Evolutionary conservation across 2,888 invertebrate genomes (phyloP).

Genomic region (Cantharis rustica): DNA sequence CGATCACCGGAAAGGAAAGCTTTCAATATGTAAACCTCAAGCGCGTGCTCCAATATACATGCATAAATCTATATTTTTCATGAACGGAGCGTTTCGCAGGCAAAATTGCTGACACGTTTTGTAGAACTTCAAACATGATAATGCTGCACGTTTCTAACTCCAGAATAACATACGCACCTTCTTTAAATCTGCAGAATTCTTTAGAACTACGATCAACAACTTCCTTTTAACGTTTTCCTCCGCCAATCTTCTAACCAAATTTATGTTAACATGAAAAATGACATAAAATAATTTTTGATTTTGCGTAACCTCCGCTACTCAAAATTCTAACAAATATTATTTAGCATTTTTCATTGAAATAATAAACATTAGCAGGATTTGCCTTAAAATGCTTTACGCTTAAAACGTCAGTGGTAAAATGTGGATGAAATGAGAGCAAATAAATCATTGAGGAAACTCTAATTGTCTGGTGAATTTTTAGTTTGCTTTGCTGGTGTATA

Average conservation of each 20-base stretch:
- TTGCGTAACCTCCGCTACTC: constrained; percentile 4
- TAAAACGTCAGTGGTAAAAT: constrained; percentile 4
- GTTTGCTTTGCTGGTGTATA: constrained; percentile 3
- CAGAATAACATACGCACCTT: constrained; percentile 28
- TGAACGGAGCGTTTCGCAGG: constrained; percentile 26
- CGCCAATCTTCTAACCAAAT: constrained; percentile 13
- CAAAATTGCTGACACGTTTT: constrained; percentile 42
- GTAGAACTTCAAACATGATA: constrained; percentile 42
- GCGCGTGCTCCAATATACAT: constrained; percentile 25
- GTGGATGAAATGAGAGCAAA: constrained; percentile 9
- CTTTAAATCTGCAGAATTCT: constrained; percentile 23
- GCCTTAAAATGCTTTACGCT: not conserved
- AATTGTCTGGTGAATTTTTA: constrained; percentile 18
- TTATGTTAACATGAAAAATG: constrained; percentile 18
- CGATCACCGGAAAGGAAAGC: constrained; percentile 17
- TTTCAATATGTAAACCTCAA: constrained; percentile 24
- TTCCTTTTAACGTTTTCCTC: constrained; percentile 5
- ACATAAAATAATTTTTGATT: constrained; percentile 12
- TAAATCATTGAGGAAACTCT: constrained; percentile 17
- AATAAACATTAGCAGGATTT: not conserved
- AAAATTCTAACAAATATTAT: not conserved
- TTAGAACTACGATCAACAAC: constrained; percentile 13
- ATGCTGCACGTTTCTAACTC: constrained; percentile 38
- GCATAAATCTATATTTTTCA: constrained; percentile 35
- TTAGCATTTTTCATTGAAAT: not conserved